phyloP scores from a whole-genome alignment of 2,113 vertebrate species.

The Clupea harengus region DNA sequence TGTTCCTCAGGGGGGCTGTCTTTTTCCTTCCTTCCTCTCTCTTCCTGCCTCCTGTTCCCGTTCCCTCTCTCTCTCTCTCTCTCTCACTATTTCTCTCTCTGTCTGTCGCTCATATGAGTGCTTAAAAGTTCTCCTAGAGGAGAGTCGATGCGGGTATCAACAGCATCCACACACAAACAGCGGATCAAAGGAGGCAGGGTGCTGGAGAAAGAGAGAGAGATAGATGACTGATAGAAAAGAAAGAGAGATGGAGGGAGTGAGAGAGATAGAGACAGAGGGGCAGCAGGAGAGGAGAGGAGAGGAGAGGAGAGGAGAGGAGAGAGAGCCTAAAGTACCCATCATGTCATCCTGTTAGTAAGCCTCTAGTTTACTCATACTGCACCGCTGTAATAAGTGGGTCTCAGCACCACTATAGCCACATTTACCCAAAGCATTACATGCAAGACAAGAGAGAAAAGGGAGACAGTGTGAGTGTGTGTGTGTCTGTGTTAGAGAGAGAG shows the following conservation, averaged over 20 bases:
- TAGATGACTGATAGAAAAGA: conserved; percentile 2
- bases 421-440: too few species aligned
- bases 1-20: background rate
- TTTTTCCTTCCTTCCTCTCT: background rate
- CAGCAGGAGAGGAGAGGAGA: background rate
- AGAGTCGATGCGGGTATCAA: background rate
- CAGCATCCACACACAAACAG: background rate
- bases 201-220: background rate
- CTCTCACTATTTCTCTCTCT: background rate
- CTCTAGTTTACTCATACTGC: too few species aligned
- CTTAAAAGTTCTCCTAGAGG: background rate
- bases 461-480: background rate
- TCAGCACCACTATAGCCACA: too few species aligned
- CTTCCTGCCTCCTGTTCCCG: background rate
- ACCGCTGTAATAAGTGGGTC: too few species aligned
- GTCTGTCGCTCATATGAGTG: background rate
- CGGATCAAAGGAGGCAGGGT: background rate
- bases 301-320: background rate
- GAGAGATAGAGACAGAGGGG: background rate
- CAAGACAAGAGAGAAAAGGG: too few species aligned
- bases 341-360: too few species aligned
- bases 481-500: background rate
- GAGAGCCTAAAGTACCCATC: background rate
- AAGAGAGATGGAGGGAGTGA: background rate
- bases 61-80: background rate